Conservation (phyloP, 1,140 invertebrate species). For the Ostrea denselamellosa region DNA sequence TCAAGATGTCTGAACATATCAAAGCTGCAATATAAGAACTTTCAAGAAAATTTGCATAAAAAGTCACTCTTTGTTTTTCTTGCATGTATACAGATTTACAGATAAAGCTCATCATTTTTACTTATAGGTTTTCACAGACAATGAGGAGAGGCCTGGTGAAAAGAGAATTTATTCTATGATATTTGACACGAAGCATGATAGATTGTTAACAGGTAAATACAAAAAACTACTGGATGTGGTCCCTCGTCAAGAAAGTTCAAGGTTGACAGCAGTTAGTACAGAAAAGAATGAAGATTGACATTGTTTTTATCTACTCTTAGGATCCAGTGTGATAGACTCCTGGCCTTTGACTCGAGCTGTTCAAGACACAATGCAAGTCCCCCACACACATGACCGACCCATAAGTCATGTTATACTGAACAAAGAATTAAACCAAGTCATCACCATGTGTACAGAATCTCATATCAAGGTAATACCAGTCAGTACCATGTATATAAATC, state of each 20-base stretch:
- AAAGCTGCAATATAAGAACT: no score
- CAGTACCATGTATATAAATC: no score
- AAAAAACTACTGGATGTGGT: no score
- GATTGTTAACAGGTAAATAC: slow-evolving; percentile 76
- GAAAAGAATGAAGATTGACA: neutral
- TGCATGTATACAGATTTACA: no score
- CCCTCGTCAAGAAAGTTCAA: neutral
- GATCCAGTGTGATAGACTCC: slow-evolving; percentile 77
- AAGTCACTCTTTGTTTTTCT: no score
- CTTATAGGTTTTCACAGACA: slow-evolving; percentile 76
- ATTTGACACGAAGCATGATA: slow-evolving; percentile 77
- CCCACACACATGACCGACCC: slow-evolving; percentile 78
- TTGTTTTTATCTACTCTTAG: slow-evolving; percentile 58
- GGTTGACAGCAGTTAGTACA: neutral
- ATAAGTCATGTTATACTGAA: slow-evolving; percentile 75
- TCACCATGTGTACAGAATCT: slow-evolving; percentile 77
- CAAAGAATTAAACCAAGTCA: slow-evolving; percentile 73
- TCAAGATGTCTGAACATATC: no score
- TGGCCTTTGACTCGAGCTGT: slow-evolving; percentile 77
- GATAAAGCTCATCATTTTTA: neutral
- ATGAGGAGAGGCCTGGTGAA: slow-evolving; percentile 77
- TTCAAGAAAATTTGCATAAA: no score
- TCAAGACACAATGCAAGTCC: slow-evolving; percentile 77
- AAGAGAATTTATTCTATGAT: slow-evolving; percentile 76
- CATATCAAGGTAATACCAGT: slow-evolving; percentile 72